These are phyloP conservation scores for Leptoteleia sp. DNA, from an alignment of 1,140 invertebrate genomes.

Conservation along the genomic window DNA sequence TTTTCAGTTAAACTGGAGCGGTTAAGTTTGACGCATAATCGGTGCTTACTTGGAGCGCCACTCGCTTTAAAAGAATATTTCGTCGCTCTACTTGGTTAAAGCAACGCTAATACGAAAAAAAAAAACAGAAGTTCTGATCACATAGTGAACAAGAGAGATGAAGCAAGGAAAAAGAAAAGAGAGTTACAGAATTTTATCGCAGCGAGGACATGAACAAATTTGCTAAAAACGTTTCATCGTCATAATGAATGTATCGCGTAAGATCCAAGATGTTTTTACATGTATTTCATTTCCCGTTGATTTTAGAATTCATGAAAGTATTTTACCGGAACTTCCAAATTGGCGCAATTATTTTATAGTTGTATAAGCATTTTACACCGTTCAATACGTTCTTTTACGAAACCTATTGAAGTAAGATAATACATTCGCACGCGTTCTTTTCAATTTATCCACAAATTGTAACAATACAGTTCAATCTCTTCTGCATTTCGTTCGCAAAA, in stretches of 20 bases:
- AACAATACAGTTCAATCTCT: too few species aligned
- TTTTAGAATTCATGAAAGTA: constrained; percentile 55
- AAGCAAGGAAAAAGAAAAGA: constrained; percentile 8
- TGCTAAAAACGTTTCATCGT: constrained; percentile 34
- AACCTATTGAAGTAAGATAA: constrained; percentile 10
- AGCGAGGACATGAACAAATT: constrained; percentile 36
- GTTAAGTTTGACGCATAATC: constrained; percentile 69
- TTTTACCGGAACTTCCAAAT: constrained; percentile 46
- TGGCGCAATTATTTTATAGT: constrained; percentile 58
- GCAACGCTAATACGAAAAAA: constrained; percentile 75
- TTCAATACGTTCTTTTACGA: constrained; percentile 10
- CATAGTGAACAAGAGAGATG: constrained; percentile 49
- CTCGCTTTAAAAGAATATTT: constrained; percentile 75
- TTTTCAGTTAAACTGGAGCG: constrained; percentile 79
- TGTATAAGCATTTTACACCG: constrained; percentile 28
- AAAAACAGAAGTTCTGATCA: constrained; percentile 67
- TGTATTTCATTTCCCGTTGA: constrained; percentile 54
- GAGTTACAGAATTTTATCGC: too few species aligned
- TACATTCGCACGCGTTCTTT: too few species aligned
- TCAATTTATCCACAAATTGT: too few species aligned
- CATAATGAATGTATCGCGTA: constrained; percentile 25
- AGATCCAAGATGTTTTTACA: constrained; percentile 43
- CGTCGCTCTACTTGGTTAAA: constrained; percentile 79
- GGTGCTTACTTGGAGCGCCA: constrained; percentile 49
- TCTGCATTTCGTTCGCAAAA: too few species aligned